phyloP scores from a whole-genome alignment of 2,113 vertebrate genomes.

The Tretioscincus oriximinensis region DNA sequence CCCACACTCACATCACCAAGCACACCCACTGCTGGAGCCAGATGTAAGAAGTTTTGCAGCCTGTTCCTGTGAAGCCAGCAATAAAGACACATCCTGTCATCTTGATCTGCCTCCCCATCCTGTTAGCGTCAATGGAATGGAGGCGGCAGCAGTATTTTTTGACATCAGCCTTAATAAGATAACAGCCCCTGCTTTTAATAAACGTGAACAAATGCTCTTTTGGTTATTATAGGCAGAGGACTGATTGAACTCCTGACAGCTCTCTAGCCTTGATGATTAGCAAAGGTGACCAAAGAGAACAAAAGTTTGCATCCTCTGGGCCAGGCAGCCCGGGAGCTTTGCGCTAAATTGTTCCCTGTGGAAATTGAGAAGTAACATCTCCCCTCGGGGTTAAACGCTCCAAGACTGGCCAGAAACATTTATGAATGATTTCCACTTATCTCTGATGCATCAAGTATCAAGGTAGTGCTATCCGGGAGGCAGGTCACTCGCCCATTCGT shows the following conservation, averaged over 20 bases:
- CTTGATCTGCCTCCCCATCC: slow-evolving; percentile 36
- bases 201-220: slow-evolving; percentile 35
- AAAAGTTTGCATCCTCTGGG: slow-evolving; percentile 42
- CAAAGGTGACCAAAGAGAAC: slow-evolving; percentile 38
- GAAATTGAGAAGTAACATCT: slow-evolving; percentile 57
- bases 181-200: slow-evolving; percentile 53
- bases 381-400: slow-evolving; percentile 50
- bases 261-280: slow-evolving; percentile 33
- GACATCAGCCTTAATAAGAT: slow-evolving; percentile 23
- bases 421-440: slow-evolving; percentile 54
- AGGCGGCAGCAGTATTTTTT: slow-evolving; percentile 24
- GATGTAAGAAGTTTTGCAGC: slow-evolving; percentile 59
- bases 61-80: slow-evolving; percentile 41
- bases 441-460: slow-evolving; percentile 38
- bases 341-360: slow-evolving; percentile 52
- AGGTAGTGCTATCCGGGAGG: slow-evolving; percentile 29
- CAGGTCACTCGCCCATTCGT: slow-evolving; percentile 6
- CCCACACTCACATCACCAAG: too few species aligned
- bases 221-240: slow-evolving; percentile 53
- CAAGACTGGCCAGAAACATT: slow-evolving; percentile 54
- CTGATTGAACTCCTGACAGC: slow-evolving; percentile 58
- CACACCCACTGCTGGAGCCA: slow-evolving; percentile 44
- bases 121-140: slow-evolving; percentile 49
- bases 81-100: not conserved
- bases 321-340: slow-evolving; percentile 27